Evolutionary conservation across 2,888 invertebrate species (phyloP).

Genomic region (Drosophila yooni): DNA sequence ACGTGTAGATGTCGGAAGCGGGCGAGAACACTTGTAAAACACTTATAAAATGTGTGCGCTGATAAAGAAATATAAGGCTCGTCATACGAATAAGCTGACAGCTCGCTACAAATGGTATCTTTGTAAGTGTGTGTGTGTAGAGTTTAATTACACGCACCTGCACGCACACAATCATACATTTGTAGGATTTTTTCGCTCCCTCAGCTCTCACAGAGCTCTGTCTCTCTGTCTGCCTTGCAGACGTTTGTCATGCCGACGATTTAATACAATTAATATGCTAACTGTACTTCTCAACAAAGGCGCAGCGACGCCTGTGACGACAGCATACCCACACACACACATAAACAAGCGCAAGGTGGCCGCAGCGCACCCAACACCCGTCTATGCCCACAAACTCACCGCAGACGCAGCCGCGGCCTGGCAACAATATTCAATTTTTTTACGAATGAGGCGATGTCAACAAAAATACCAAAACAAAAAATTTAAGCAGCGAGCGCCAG

Average conservation of each 20-base stretch:
- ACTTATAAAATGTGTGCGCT: conserved; percentile 22
- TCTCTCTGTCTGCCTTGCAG: conserved; percentile 18
- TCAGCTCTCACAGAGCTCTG: background rate
- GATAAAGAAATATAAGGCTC: conserved; percentile 61
- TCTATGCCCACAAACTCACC: conserved; percentile 19
- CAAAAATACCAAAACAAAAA: conserved; percentile 83
- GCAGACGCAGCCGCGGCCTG: conserved; percentile 33
- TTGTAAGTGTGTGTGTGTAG: background rate
- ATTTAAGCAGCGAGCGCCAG: conserved; percentile 22
- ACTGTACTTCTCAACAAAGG: conserved; percentile 78
- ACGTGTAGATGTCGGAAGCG: conserved; percentile 51
- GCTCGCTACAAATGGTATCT: conserved; percentile 9
- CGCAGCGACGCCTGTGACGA: conserved; percentile 41
- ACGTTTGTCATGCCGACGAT: conserved; percentile 66
- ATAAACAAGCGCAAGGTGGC: conserved; percentile 71
- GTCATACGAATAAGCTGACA: conserved; percentile 31
- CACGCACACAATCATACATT: background rate
- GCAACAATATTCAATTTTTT: conserved; percentile 40
- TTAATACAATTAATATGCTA: conserved; percentile 81
- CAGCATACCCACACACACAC: conserved; percentile 31
- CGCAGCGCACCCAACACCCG: conserved; percentile 16
- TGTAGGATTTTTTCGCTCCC: background rate
- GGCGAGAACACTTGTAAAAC: conserved; percentile 36
- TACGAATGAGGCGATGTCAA: conserved; percentile 84
- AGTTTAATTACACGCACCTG: background rate